These are phyloP conservation scores for Turritopsis rubra DNA, from an alignment of 30 jellyfish, hydroid and myxozoan genomes.

Conservation along the genomic window DNA sequence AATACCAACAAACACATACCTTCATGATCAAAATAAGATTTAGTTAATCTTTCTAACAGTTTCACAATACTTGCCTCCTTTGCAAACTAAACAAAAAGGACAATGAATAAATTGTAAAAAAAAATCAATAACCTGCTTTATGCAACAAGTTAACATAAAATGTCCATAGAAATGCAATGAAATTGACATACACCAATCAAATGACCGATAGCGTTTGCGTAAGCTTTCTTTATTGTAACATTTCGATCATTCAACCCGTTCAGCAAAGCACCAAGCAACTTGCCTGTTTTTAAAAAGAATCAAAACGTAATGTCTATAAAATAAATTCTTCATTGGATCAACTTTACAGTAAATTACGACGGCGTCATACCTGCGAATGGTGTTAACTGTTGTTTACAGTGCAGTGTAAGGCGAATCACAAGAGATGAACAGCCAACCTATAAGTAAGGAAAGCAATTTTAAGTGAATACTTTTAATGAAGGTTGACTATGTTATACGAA, in stretches of 20 bases:
- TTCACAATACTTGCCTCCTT: slow-evolving; percentile 67
- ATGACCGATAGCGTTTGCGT: slow-evolving; percentile 79
- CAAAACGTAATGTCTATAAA: too few relatives aligned
- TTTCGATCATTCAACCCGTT: slow-evolving; percentile 57
- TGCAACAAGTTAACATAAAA: background rate
- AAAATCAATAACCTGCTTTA: background rate
- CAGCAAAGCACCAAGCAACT: slow-evolving; percentile 48
- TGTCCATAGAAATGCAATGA: background rate
- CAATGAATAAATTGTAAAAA: background rate
- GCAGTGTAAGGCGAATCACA: slow-evolving; percentile 50
- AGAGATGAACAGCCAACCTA: slow-evolving; percentile 81
- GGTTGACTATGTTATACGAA: background rate
- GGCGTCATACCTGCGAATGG: slow-evolving; percentile 72
- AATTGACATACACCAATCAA: slow-evolving; percentile 12
- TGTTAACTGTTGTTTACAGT: slow-evolving; percentile 42
- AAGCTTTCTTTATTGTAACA: slow-evolving; percentile 51
- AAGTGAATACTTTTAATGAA: background rate
- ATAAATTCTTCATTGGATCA: too few relatives aligned
- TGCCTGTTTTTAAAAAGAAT: slow-evolving; percentile 34
- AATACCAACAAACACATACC: slow-evolving; percentile 27
- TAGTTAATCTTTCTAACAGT: slow-evolving; percentile 37
- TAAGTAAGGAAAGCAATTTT: background rate
- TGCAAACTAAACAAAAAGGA: slow-evolving; percentile 42
- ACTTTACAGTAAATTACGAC: too few relatives aligned
- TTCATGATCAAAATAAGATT: slow-evolving; percentile 67